Evolutionary conservation across 2,113 vertebrate genomes (phyloP), one percentile per base, ranked within the genome.

Genomic region (Callipepla squamata): DNA sequence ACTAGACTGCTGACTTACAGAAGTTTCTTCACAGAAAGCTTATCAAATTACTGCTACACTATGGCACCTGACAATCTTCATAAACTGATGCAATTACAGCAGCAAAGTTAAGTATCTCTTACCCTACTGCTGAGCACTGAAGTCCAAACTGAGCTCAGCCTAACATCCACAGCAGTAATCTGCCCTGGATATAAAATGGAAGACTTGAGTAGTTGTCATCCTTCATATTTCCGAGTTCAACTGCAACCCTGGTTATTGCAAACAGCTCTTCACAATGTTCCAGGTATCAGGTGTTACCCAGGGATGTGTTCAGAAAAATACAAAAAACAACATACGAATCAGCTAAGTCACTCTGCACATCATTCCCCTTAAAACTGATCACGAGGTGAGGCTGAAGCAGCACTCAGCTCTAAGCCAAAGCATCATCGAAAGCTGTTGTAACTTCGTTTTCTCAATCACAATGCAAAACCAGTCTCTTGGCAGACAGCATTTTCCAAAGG

Each of bases 401-500:
- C 20, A 68, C 0, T 3, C 48, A 89, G 11, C 7, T 81, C 53
- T 77, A 70, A 92, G 58, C 51, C 48, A 93, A 85, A 73, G 44
- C 61, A 90, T 30, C 58, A 86, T 61, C 22, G 91, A 89, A 96
- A 92, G 68, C 51, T 48, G 59, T 19, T 2, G 1, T 50, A 93
- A 89, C 25, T 85, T 82, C 63, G 40, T 78, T 92, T 95, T 90
- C 67, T 77, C 58, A 92, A 90, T 51, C 36, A 68, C 93, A 94
- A 85, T 58, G 65, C 63, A 83, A 72, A 57, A 19, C 20, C 42
- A 80, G 84, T 51, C 47, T 80, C 40, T 51, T 26, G 34, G 62
- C 89, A 94, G 86, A 69, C 66, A 83, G 45, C 21, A 87, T 70
- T 94, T 93, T 68, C 67, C 87, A 61, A 82, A 94, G 85, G 93